phyloP scores from a whole-genome alignment of 2,113 vertebrate species.

The Poeciliopsis turrubarensis region DNA sequence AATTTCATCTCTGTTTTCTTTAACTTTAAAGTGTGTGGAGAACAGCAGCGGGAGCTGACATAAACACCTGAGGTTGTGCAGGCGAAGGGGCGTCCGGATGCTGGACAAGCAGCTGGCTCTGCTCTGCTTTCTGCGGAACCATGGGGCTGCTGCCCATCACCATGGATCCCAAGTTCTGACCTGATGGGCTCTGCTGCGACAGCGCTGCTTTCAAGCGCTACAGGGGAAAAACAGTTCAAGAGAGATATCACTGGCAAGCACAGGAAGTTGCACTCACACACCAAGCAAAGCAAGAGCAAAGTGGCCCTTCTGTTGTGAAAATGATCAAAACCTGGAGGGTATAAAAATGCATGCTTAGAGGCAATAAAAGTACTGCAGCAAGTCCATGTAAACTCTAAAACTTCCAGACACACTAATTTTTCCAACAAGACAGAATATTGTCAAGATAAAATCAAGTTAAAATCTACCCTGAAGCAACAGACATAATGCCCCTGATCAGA shows the following conservation, averaged over 20 bases:
- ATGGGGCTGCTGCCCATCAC: constrained; percentile 88
- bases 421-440: too few species aligned
- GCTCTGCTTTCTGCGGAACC: constrained; percentile 90
- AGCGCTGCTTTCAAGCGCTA: constrained; percentile 95
- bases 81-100: constrained; percentile 95
- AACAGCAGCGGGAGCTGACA: not conserved
- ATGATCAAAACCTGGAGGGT: not conserved
- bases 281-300: not conserved
- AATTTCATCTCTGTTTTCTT: constrained; percentile 3
- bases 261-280: not conserved
- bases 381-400: not conserved
- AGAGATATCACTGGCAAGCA: constrained; percentile 10
- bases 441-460: too few species aligned
- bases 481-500: too few species aligned
- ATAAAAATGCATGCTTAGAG: not conserved
- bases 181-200: constrained; percentile 86
- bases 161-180: constrained; percentile 83
- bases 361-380: not conserved
- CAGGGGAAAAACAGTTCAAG: not conserved
- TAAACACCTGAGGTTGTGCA: constrained; percentile 90
- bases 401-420: not conserved
- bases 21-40: not conserved
- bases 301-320: not conserved
- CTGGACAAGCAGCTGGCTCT: constrained; percentile 90
- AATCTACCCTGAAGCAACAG: too few species aligned